A percentile compares a stretch with the other conserved stretches of the same genome.
Evolutionary conservation across 1,140 invertebrate species (phyloP).

Genomic region (Popillia japonica): DNA sequence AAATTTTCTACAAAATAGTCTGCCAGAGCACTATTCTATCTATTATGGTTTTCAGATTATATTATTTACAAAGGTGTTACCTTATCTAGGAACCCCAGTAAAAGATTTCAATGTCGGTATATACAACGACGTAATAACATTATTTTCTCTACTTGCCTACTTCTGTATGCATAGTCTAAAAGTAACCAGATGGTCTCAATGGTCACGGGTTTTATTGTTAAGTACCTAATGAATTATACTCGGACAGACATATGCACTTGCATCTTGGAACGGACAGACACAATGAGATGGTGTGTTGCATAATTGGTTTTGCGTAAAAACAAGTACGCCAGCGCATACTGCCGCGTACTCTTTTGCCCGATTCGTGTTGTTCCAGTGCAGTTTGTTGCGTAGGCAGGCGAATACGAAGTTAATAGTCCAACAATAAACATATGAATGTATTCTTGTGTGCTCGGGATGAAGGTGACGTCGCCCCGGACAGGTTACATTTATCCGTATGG

Average conservation of each 20-base stretch:
- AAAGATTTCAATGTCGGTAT: too few relatives aligned
- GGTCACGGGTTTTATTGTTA: neutral
- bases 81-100: too few relatives aligned
- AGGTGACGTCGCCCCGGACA: slow-evolving; percentile 18
- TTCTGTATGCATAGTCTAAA: neutral
- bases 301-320: slow-evolving; percentile 24
- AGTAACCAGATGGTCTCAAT: neutral
- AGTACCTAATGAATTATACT: neutral
- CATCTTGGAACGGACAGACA: slow-evolving; percentile 9
- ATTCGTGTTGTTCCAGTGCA: neutral
- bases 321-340: slow-evolving; percentile 3
- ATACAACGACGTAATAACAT: neutral
- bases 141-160: too few relatives aligned
- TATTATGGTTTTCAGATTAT: too few relatives aligned
- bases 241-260: neutral
- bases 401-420: slow-evolving; percentile 34
- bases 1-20: too few relatives aligned
- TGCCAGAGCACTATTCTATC: too few relatives aligned
- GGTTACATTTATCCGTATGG: slow-evolving; percentile 19
- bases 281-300: slow-evolving; percentile 10
- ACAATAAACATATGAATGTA: slow-evolving; percentile 34
- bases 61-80: too few relatives aligned
- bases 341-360: neutral
- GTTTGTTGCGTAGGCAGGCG: neutral
- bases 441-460: neutral